Conservation (phyloP, 92 coral and sea anemone genomes). For the Parazoanthus atlanticus region DNA sequence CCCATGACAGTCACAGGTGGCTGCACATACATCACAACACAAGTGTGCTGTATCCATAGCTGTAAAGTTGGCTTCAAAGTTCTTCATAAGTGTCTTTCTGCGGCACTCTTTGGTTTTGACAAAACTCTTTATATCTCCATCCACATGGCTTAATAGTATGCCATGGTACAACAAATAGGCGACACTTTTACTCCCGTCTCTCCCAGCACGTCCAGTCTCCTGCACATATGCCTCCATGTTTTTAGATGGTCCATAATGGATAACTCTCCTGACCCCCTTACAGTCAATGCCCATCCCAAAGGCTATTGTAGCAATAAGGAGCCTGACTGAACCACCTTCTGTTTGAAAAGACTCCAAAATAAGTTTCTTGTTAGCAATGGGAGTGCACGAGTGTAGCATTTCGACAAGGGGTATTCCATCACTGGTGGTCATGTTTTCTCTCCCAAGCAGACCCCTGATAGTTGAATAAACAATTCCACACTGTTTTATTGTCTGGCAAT, state of each 20-base stretch:
- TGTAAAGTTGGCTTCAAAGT: too few relatives aligned
- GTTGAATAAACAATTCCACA: constrained; percentile 69
- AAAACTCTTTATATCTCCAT: constrained; percentile 7
- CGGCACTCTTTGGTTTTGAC: neutral
- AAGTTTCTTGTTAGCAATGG: neutral
- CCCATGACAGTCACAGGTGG: constrained; percentile 26
- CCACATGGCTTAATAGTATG: constrained; percentile 6
- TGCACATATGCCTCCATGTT: constrained; percentile 18
- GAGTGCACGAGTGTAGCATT: constrained; percentile 1
- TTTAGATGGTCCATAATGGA: neutral
- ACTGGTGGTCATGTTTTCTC: neutral
- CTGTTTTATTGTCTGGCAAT: constrained; percentile 77
- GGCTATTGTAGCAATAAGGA: neutral
- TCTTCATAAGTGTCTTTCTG: too few relatives aligned
- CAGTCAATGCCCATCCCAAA: neutral
- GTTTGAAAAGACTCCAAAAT: neutral
- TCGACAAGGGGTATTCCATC: neutral
- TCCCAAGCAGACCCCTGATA: constrained; percentile 60
- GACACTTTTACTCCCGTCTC: constrained; percentile 4
- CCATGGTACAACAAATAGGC: constrained; percentile 12
- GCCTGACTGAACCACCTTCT: neutral
- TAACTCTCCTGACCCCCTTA: too few relatives aligned
- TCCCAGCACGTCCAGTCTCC: constrained; percentile 1
- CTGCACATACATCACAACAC: constrained; percentile 74
- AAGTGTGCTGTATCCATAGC: constrained; percentile 30